Conservation (phyloP, 35 echinoderm and acorn worm species). For the Nesometra sesokonis region DNA sequence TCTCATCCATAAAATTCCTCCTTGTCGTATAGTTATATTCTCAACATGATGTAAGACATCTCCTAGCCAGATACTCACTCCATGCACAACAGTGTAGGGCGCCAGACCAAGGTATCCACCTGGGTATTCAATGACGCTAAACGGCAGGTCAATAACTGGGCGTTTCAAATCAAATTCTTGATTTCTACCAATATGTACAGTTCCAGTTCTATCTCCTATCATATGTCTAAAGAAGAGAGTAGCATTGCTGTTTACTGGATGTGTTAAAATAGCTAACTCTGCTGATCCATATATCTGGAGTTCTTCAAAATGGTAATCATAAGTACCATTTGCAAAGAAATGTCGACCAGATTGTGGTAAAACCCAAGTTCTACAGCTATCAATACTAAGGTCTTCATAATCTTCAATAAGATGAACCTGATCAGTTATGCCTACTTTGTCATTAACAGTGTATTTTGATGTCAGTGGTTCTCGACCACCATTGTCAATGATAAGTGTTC, state of each 20-base stretch:
- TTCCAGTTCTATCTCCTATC: slow-evolving; percentile 83
- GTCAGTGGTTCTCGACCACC: slow-evolving; percentile 49
- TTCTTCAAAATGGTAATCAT: slow-evolving; percentile 82
- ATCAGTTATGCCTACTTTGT: background rate
- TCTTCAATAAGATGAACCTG: background rate
- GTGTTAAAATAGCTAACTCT: slow-evolving; percentile 58
- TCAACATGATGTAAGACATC: slow-evolving; percentile 54
- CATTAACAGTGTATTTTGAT: slow-evolving; percentile 17
- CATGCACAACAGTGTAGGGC: slow-evolving; percentile 67
- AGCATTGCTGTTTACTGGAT: slow-evolving; percentile 44
- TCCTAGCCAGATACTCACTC: slow-evolving; percentile 77
- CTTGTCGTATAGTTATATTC: slow-evolving; percentile 46
- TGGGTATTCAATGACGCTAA: slow-evolving; percentile 58
- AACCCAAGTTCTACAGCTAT: slow-evolving; percentile 81
- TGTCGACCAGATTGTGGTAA: slow-evolving; percentile 72
- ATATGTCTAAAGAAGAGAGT: slow-evolving; percentile 76
- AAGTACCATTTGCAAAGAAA: slow-evolving; percentile 59
- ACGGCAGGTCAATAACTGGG: slow-evolving; percentile 80
- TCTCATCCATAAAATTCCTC: slow-evolving; percentile 69
- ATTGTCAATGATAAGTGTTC: slow-evolving; percentile 78
- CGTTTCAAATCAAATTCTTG: slow-evolving; percentile 54
- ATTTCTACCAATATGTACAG: slow-evolving; percentile 63
- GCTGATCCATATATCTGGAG: slow-evolving; percentile 76
- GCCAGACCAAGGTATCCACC: slow-evolving; percentile 72
- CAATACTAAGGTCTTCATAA: slow-evolving; percentile 48